These are phyloP conservation scores for Anthophora plumipes DNA, from an alignment of 2,888 invertebrate genomes.

Conservation along the genomic window DNA sequence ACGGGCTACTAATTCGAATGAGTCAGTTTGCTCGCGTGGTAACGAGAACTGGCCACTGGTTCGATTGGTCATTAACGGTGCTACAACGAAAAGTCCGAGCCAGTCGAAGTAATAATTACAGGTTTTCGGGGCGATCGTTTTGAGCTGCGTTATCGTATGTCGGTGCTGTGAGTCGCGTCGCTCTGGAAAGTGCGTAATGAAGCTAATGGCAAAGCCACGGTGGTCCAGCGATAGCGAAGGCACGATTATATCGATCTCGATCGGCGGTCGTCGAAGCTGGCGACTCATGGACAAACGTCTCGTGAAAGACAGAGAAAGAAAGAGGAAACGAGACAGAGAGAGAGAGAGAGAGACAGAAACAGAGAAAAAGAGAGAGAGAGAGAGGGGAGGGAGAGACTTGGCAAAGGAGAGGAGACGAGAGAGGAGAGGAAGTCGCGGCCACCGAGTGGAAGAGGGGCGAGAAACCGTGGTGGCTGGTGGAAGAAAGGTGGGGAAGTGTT, in stretches of 20 bases:
- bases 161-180: conserved; percentile 26
- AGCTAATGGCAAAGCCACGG: conserved; percentile 73
- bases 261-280: conserved; percentile 21
- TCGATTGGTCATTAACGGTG: conserved; percentile 42
- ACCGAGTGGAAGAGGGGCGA: conserved; percentile 2
- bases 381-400: conserved; percentile 1
- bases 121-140: conserved; percentile 54
- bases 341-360: too few species aligned
- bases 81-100: conserved; percentile 31
- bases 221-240: conserved; percentile 71
- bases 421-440: conserved; percentile 22
- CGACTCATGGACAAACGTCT: conserved; percentile 14
- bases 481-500: conserved; percentile 49
- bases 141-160: conserved; percentile 62
- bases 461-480: conserved; percentile 13
- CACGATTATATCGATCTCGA: conserved; percentile 69
- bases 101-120: conserved; percentile 49
- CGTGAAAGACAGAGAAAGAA: too few species aligned
- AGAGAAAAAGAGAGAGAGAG: too few species aligned
- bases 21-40: conserved; percentile 6
- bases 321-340: too few species aligned
- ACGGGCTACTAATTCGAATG: conserved; percentile 19
- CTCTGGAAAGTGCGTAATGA: conserved; percentile 66
- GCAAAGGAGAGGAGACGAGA: too few species aligned
- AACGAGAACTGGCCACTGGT: conserved; percentile 12